Percentiles rank a stretch among this genome's conserved stretches.
phyloP scores from a whole-genome alignment of 2,888 invertebrate species.

The Eupeodes latifasciatus region DNA sequence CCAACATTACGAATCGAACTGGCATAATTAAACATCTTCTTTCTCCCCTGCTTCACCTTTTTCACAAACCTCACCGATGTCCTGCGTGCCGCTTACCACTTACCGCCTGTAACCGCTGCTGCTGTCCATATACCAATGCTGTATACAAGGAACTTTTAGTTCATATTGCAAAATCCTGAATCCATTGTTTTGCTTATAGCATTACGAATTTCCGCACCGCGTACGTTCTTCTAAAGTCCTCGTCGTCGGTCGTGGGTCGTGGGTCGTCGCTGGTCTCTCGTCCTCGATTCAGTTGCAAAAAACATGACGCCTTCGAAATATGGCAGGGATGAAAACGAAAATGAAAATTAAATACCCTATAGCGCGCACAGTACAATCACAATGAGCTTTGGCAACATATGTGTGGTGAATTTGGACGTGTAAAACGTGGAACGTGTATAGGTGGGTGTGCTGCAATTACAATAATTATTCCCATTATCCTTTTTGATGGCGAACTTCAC shows the following conservation, averaged over 20 bases:
- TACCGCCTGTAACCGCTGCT: too few species aligned
- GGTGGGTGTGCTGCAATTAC: conserved; percentile 69
- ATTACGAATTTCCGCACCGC: neutral
- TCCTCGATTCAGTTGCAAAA: neutral
- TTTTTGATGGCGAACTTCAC: conserved; percentile 66
- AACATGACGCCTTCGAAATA: conserved; percentile 32
- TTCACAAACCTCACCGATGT: too few species aligned
- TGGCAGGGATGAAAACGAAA: neutral
- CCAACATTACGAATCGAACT: conserved; percentile 45
- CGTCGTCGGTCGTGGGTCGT: neutral
- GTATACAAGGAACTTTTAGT: conserved; percentile 7
- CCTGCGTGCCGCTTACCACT: neutral
- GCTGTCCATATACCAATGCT: too few species aligned
- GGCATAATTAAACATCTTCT: conserved; percentile 33
- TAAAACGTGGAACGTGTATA: too few species aligned
- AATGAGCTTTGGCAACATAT: conserved; percentile 49
- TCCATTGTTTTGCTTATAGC: conserved; percentile 15
- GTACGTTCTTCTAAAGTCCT: neutral
- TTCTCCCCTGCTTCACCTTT: neutral
- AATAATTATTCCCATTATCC: conserved; percentile 75
- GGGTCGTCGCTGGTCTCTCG: neutral
- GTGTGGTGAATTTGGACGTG: neutral
- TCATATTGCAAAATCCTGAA: conserved; percentile 23
- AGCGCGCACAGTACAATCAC: neutral
- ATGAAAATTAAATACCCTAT: neutral